Conservation (phyloP, 2,113 vertebrate genomes). For the Struthio camelus region DNA sequence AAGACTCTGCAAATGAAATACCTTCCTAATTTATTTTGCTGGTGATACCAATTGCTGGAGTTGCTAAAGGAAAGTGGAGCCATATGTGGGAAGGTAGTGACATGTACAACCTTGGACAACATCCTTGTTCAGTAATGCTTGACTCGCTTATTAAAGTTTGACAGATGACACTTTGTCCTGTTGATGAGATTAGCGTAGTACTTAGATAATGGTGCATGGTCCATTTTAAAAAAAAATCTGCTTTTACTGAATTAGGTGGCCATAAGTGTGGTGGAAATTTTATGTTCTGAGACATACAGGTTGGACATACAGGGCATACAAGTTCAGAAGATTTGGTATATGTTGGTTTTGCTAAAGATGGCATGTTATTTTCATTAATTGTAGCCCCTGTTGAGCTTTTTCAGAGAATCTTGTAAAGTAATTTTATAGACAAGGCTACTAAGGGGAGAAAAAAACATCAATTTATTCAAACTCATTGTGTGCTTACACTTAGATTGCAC, state of each 20-base stretch:
- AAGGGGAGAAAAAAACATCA: not conserved
- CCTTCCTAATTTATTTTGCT: not conserved
- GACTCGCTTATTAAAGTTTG: not conserved
- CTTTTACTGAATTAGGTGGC: not conserved
- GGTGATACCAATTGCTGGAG: not conserved
- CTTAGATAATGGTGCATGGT: fast-evolving
- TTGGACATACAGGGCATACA: not conserved
- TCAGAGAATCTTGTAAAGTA: not conserved
- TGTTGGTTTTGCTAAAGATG: not conserved
- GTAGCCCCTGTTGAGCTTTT: not conserved
- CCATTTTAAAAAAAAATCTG: not conserved
- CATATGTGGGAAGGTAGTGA: not conserved
- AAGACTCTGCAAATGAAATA: not conserved
- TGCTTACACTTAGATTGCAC: not conserved
- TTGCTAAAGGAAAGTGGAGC: not conserved
- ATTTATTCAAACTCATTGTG: not conserved
- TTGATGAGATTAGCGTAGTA: fast-evolving
- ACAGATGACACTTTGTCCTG: not conserved
- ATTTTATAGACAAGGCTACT: not conserved
- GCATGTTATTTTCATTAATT: not conserved
- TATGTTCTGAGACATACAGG: not conserved
- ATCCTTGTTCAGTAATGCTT: not conserved
- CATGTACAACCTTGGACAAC: not conserved
- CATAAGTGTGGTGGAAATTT: fast-evolving
- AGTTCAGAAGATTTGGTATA: not conserved